These are phyloP conservation scores for Pipa parva DNA, from an alignment of 2,113 vertebrate genomes.

Conservation along the genomic window DNA sequence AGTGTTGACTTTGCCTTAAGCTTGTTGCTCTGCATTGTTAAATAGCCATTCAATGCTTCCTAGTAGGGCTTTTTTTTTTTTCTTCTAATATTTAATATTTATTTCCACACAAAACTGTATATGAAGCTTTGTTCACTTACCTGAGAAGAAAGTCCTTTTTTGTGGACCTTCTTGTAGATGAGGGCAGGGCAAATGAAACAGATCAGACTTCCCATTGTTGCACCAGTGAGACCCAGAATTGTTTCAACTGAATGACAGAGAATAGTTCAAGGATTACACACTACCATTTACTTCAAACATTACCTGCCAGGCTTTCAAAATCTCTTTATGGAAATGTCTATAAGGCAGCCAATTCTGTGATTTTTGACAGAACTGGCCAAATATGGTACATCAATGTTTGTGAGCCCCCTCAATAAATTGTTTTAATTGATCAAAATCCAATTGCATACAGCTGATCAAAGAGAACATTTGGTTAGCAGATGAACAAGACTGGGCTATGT, in stretches of 20 bases:
- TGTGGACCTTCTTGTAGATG: slow-evolving; percentile 91
- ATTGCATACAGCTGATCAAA: too few species aligned
- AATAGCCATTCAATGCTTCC: neutral
- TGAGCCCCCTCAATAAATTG: too few species aligned
- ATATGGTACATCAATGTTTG: too few species aligned
- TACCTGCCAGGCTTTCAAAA: neutral
- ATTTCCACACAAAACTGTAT: too few species aligned
- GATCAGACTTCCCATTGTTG: slow-evolving; percentile 97
- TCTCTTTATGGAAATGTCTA: neutral
- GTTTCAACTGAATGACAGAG: slow-evolving; percentile 80
- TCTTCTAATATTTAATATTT: too few species aligned
- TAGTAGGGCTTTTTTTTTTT: too few species aligned
- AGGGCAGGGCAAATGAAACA: slow-evolving; percentile 96
- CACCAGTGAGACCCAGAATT: slow-evolving; percentile 90
- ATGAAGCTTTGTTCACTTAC: slow-evolving; percentile 59
- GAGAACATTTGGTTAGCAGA: too few species aligned
- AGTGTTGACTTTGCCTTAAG: neutral
- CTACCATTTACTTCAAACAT: neutral
- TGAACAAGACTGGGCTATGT: too few species aligned
- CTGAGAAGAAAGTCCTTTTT: slow-evolving; percentile 79
- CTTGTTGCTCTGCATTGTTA: neutral
- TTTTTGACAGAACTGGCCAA: too few species aligned
- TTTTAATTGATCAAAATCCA: neutral
- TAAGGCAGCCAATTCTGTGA: too few species aligned
- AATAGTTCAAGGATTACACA: neutral